Percentiles rank a stretch among this genome's conserved stretches.
phyloP scores from a whole-genome alignment of 2,113 vertebrate genomes.

The Chaenocephalus aceratus region DNA sequence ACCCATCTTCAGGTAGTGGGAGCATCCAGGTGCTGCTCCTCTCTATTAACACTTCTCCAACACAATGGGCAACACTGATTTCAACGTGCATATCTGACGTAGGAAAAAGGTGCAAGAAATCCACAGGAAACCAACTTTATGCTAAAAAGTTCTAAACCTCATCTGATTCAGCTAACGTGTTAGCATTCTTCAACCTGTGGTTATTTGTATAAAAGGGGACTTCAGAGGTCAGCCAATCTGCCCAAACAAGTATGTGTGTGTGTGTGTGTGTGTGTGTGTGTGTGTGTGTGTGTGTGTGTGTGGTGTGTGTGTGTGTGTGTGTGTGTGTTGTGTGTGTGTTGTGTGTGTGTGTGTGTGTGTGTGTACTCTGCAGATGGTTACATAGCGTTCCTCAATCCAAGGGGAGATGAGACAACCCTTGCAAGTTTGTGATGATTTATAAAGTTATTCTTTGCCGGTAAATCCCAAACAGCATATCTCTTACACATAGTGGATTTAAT shows the following conservation, averaged over 20 bases:
- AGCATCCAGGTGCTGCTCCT: constrained; percentile 54
- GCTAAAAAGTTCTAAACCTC: too few relatives aligned
- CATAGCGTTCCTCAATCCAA: not conserved
- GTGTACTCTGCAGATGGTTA: not conserved
- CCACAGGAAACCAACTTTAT: not conserved
- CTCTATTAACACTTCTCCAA: constrained; percentile 33
- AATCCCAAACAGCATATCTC: not conserved
- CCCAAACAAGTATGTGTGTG: too few relatives aligned
- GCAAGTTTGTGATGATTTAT: not conserved
- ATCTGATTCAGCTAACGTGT: too few relatives aligned
- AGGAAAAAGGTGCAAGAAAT: not conserved
- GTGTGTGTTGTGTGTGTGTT: too few relatives aligned
- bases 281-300: too few relatives aligned
- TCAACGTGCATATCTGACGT: constrained; percentile 3
- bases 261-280: too few relatives aligned
- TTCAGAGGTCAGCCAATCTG: too few relatives aligned
- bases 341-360: too few relatives aligned
- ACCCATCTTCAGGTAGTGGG: constrained; percentile 53
- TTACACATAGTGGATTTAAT: not conserved
- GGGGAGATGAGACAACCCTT: not conserved
- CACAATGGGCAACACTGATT: not conserved
- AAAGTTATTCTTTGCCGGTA: not conserved
- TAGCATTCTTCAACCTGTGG: too few relatives aligned
- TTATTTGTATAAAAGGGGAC: too few relatives aligned
- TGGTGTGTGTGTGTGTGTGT: too few relatives aligned